Conservation (phyloP, 1,140 invertebrate genomes). For the Eulimnadia texana region DNA sequence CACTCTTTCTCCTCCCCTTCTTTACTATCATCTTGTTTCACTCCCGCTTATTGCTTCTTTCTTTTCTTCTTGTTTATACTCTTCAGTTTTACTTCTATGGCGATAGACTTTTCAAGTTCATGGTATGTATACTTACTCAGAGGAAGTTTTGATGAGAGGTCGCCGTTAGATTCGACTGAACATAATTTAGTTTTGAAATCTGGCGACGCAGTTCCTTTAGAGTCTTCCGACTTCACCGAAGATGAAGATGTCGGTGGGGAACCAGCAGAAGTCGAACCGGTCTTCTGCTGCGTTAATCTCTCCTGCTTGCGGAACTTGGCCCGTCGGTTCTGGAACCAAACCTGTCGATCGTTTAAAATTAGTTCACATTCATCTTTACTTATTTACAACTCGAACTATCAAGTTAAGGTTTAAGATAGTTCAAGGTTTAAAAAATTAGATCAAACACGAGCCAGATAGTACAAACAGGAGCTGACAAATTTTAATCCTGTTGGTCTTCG, state of each 20-base stretch:
- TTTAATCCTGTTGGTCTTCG: no score
- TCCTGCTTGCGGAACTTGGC: slow-evolving; percentile 90
- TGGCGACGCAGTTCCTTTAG: background rate
- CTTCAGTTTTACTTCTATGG: no score
- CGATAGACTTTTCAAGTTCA: no score
- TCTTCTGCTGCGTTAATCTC: slow-evolving; percentile 59
- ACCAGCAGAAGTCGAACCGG: slow-evolving; percentile 15
- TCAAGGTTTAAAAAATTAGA: no score
- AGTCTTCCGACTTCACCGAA: background rate
- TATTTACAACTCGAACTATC: no score
- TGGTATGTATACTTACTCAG: background rate
- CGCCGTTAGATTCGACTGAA: background rate
- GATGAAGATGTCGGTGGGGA: slow-evolving; percentile 1
- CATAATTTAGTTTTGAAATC: background rate
- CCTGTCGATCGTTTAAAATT: slow-evolving; percentile 40
- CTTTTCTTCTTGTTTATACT: no score
- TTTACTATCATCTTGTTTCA: no score
- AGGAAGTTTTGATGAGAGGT: background rate
- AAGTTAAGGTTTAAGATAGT: no score
- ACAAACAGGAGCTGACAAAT: no score
- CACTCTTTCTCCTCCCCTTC: no score
- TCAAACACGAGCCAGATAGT: no score
- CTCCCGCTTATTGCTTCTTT: no score
- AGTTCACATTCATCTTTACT: background rate
- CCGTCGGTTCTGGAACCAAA: slow-evolving; percentile 86